phyloP scores from a whole-genome alignment of 1,140 invertebrate genomes.

The Drosophila pandora region DNA sequence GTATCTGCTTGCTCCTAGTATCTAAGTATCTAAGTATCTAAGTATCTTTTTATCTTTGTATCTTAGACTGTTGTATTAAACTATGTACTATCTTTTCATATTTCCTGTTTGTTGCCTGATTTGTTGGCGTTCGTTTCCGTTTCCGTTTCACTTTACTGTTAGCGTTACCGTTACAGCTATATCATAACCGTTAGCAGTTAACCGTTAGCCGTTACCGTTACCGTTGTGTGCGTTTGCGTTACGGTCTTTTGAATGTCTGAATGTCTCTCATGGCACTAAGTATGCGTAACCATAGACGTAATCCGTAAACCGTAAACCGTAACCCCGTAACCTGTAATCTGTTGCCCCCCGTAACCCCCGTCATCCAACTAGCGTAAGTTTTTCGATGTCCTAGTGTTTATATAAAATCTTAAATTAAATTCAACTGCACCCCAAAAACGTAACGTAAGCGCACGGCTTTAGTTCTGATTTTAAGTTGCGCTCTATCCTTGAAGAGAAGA shows the following conservation, averaged over 20 bases:
- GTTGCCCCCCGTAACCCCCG: constrained; percentile 11
- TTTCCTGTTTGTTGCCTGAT: constrained; percentile 5
- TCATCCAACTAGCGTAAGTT: constrained; percentile 63
- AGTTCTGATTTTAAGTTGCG: constrained; percentile 10
- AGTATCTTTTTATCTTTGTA: not conserved
- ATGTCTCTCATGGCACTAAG: constrained; percentile 35
- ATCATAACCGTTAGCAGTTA: constrained; percentile 14
- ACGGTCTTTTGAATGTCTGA: constrained; percentile 29
- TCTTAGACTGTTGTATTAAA: constrained; percentile 3
- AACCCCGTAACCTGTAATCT: constrained; percentile 17
- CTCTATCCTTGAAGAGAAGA: not conserved
- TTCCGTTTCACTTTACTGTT: constrained; percentile 40
- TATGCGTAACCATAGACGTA: constrained; percentile 37
- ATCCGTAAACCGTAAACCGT: constrained; percentile 26
- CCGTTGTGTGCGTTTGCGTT: constrained; percentile 41
- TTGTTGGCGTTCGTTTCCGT: constrained; percentile 23
- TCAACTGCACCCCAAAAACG: constrained; percentile 8
- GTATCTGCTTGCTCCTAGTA: not conserved
- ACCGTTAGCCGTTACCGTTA: constrained; percentile 29
- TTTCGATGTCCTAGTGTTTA: constrained; percentile 50
- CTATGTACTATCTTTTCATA: constrained; percentile 3
- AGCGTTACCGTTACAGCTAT: constrained; percentile 37
- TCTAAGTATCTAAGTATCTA: not conserved
- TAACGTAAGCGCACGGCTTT: constrained; percentile 54
- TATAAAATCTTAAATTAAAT: constrained; percentile 35